Evolutionary conservation across 2,797 vertebrate genomes (phyloP).

Genomic region (Coregonus suidteri): DNA sequence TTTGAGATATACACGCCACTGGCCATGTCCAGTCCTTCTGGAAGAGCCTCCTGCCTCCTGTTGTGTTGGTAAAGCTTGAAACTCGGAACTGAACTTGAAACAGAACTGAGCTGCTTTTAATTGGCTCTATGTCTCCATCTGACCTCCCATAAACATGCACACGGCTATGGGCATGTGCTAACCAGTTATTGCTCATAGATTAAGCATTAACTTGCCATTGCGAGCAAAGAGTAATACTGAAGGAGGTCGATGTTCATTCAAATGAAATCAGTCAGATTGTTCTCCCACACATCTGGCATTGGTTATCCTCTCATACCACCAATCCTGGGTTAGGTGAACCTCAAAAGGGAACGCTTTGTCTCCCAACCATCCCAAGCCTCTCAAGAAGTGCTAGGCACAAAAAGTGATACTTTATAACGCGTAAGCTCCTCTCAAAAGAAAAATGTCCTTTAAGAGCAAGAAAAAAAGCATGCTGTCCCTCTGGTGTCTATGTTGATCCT

Average conservation of each 20-base stretch:
- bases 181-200: conserved; percentile 55
- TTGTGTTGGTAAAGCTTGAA: not conserved
- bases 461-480: not conserved
- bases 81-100: conserved; percentile 9
- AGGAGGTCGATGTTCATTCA: conserved; percentile 43
- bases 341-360: conserved; percentile 38
- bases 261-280: conserved; percentile 41
- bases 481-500: not conserved
- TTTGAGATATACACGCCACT: conserved; percentile 78
- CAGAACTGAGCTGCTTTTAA: conserved; percentile 16
- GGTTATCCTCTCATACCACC: conserved; percentile 56
- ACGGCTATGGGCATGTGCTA: conserved; percentile 43
- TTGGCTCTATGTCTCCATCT: conserved; percentile 40
- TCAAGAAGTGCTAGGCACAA: not conserved
- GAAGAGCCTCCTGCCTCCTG: conserved; percentile 8
- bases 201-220: conserved; percentile 72
- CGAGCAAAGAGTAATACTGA: conserved; percentile 56
- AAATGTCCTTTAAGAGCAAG: not conserved
- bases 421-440: not conserved
- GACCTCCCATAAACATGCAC: conserved; percentile 56
- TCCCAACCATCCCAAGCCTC: conserved; percentile 32
- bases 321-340: conserved; percentile 55
- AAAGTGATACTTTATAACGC: not conserved
- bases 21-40: conserved; percentile 72
- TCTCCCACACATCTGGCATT: conserved; percentile 69